Evolutionary conservation across 2,113 vertebrate genomes (phyloP), one percentile per base, ranked within the genome.

Genomic region (Lycocorax pyrrhopterus): DNA sequence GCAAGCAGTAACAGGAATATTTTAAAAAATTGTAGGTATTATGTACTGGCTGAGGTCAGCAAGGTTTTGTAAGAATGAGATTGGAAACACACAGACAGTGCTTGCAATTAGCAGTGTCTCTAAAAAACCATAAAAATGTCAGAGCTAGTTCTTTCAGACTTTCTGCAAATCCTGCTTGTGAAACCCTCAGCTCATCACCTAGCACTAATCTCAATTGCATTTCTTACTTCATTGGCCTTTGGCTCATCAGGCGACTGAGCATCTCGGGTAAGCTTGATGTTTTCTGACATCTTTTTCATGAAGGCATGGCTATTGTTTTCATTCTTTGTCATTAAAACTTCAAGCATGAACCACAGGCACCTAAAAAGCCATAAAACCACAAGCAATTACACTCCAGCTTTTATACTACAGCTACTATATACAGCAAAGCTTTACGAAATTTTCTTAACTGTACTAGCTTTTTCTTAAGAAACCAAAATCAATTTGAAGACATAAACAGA

Each of bases 271-370:
- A 99, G 99, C 96, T 99, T 99, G 97, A 99, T 99, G 96, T 98
- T 99, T 96, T 99, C 99, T 59, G 99, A 99, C 99, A 99, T 99
- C 96, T 99, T 99, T 95, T 99, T 98, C 93, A 99, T 98, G 97
- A 99, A 99, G 47, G 99, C 99, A 90, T 99, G 99, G 95, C 99
- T 99, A 96, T 99, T 99, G 96, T 99, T 99, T 97, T 99, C 99
- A 97, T 99, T 99, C 97, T 99, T 99, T 60, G 99, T 99, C 99
- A 99, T 99, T 97, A 99, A 97, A 94, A 99, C 99, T 97, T 99
- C 99, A 96, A 99, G 98, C 99, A 99, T 99, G 97, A 99, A 99
- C 99, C 99, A 99, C 68, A 99, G 98, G 97, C 99, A 99, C 98
- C 99, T 97, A 95, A 87, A 91, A 92, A 84, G 43, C 52, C 95